A percentile compares a stretch with the other conserved stretches of the same genome.
Conservation (phyloP, 1,140 invertebrate genomes). For the Melanaphis sacchari region DNA sequence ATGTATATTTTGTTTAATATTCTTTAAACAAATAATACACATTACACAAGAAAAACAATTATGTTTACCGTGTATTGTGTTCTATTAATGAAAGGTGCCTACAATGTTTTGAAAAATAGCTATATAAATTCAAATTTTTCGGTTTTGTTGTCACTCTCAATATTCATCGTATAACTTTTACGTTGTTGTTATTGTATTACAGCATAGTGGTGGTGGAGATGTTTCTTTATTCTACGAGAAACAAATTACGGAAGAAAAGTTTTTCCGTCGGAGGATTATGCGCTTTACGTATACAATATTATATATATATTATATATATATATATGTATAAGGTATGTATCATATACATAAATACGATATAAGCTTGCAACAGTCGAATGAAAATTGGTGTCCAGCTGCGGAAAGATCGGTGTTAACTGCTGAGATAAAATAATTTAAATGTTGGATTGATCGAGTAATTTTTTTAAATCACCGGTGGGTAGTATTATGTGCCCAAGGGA, state of each 20-base stretch:
- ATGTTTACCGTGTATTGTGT: slow-evolving; percentile 5
- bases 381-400: background rate
- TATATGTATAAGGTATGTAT: background rate
- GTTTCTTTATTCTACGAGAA: slow-evolving; percentile 49
- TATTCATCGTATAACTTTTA: slow-evolving; percentile 41
- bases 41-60: background rate
- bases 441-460: background rate
- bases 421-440: slow-evolving; percentile 2
- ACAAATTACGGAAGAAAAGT: slow-evolving; percentile 40
- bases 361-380: background rate
- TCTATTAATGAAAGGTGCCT: background rate
- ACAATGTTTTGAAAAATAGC: slow-evolving; percentile 16
- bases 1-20: background rate
- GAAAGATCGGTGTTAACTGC: background rate
- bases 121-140: slow-evolving; percentile 35
- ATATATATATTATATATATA: background rate
- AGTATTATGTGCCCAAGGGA: background rate
- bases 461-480: background rate
- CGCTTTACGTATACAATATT: background rate
- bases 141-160: slow-evolving; percentile 48
- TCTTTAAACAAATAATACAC: background rate
- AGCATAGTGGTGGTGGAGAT: background rate
- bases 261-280: background rate
- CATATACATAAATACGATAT: background rate
- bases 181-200: slow-evolving; percentile 38